Base-by-base conservation (phyloP, 2,888 invertebrate species). In the Ferdinandea cuprea region DNA sequence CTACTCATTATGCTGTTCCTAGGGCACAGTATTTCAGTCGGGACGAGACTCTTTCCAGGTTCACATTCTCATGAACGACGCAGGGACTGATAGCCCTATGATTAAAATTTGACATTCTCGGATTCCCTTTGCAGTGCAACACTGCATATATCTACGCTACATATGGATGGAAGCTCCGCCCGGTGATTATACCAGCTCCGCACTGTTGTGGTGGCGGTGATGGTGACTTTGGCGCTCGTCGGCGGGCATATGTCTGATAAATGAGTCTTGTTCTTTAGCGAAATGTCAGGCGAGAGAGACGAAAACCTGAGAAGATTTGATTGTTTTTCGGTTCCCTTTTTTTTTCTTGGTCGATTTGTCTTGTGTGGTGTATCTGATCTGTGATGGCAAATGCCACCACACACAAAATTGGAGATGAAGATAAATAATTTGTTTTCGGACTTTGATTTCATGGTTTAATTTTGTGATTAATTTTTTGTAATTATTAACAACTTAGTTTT, bases 41-140 rank as follows among this genome's bases (percentile, higher is more conserved):
- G 50, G 13, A 50, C 50, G 17, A 42, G n/a, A 35, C 35, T 11
- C 17, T 15, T 5, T 58, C 46, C 54, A 8, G 28, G 35, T 28
- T 42, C 15, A 11, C 50, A 50, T 68, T 58, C 58, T 19, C 48
- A 58, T 69, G 68, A 5, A 40, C 15, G 44, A 59, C 30, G 32
- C 28, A 66, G 56, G 28, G 17, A 72, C 68, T 50, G 48, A 66
- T 58, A 65, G 78, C 63, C 84, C 84, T 79, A 71, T 84, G 84
- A 84, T 84, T 84, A 84, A 84, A 84, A 84, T 79, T 79, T 84
- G 84, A 84, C 84, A 84, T 84, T 84, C 79, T 79, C 58, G 58
- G 61, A 63, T 71, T 71, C 50, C 32, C 35, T 61, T 71, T 42
- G 4, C 61, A 40, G n/a, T 13, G 35, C 54, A 46, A 2, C 61